Conservation (phyloP, 2,113 vertebrate species). For the Eurypyga helias region DNA sequence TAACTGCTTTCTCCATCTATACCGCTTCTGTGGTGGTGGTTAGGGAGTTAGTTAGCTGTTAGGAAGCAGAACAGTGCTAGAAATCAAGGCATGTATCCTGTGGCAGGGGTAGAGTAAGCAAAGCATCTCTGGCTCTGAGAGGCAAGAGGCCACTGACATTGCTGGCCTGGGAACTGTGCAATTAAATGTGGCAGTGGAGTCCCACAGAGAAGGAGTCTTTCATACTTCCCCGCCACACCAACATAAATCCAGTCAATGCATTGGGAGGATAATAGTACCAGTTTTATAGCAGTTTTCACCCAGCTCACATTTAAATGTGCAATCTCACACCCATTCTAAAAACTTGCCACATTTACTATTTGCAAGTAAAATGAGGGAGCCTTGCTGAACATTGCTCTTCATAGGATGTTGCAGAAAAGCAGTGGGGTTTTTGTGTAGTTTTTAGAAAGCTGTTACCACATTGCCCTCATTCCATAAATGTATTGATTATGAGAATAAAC, state of each 20-base stretch:
- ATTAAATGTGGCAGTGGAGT: background rate
- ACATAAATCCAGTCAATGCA: background rate
- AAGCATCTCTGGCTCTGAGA: background rate
- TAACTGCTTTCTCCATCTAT: background rate
- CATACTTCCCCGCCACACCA: background rate
- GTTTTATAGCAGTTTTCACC: conserved; percentile 22
- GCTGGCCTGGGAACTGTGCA: background rate
- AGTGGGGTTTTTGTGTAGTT: background rate
- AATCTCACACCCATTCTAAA: conserved; percentile 40
- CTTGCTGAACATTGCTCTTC: background rate
- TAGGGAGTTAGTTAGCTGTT: background rate
- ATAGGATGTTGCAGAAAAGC: conserved; percentile 1
- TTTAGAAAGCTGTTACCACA: background rate
- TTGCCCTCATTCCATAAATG: background rate
- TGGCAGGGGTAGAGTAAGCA: background rate
- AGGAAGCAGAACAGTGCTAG: background rate
- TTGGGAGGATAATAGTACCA: background rate
- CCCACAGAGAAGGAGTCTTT: background rate
- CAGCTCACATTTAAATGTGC: conserved; percentile 45
- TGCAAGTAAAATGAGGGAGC: conserved; percentile 36
- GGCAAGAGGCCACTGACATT: background rate
- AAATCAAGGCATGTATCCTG: background rate
- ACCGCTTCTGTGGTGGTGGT: accelerated
- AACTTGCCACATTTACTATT: conserved; percentile 17
- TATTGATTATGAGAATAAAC: background rate